These are phyloP conservation scores for Corythornis cristatus DNA, from an alignment of 2,113 vertebrate genomes.

Conservation along the genomic window DNA sequence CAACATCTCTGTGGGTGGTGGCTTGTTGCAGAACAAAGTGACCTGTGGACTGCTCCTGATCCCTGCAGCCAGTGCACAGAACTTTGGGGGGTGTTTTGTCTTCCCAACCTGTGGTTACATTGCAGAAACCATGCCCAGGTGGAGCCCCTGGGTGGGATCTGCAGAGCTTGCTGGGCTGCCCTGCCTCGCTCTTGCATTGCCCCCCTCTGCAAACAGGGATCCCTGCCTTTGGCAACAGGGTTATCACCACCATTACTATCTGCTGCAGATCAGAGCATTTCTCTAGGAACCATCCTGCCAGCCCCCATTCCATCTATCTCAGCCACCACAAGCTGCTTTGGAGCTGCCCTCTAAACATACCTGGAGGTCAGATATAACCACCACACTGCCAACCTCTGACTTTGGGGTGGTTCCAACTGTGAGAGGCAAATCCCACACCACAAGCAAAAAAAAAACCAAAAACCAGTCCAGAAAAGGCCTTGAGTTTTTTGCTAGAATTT, in stretches of 20 bases:
- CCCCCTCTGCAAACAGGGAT: background rate
- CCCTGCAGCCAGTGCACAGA: fast-evolving
- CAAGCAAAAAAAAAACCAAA: background rate
- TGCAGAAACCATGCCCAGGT: background rate
- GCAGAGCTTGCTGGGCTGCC: background rate
- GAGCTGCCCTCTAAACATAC: background rate
- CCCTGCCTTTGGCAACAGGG: background rate
- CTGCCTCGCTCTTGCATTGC: fast-evolving
- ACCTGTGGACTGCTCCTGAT: background rate
- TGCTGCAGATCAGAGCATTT: background rate
- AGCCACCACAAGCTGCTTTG: background rate
- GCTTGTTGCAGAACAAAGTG: background rate
- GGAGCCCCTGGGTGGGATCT: background rate
- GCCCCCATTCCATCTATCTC: background rate
- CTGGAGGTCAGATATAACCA: background rate
- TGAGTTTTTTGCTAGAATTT: background rate
- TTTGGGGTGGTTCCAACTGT: background rate
- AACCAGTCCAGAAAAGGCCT: background rate
- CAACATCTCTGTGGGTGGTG: background rate
- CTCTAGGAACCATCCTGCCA: background rate
- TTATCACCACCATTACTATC: background rate
- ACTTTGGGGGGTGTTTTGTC: background rate
- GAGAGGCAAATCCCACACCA: background rate
- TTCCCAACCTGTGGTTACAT: background rate
- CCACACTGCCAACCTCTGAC: background rate